Conservation (phyloP, 1,140 invertebrate species). For the Thereuonema tuberculata region DNA sequence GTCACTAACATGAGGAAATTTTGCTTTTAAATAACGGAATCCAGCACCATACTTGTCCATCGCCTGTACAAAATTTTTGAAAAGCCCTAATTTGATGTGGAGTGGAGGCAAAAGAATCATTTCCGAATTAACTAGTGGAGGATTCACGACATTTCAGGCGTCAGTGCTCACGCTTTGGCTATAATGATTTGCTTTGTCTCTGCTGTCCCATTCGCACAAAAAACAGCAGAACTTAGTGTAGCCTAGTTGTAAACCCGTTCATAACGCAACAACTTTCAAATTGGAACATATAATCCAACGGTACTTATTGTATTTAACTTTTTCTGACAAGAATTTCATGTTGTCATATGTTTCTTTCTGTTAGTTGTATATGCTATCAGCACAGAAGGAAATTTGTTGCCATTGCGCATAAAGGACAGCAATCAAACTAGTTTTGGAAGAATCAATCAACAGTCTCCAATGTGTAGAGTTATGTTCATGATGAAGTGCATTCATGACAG, state of each 20-base stretch:
- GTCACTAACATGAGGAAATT: constrained; percentile 23
- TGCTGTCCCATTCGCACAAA: constrained; percentile 33
- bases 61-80: constrained; percentile 27
- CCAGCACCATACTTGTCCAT: constrained; percentile 24
- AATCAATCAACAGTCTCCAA: neutral
- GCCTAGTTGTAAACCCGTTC: constrained; percentile 29
- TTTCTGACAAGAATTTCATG: constrained; percentile 22
- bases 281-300: constrained; percentile 26
- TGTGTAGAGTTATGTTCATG: neutral
- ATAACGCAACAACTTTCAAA: constrained; percentile 28
- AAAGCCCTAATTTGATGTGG: constrained; percentile 30
- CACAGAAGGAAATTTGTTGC: constrained; percentile 11
- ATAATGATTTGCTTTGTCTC: constrained; percentile 26
- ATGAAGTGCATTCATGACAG: neutral
- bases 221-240: constrained; percentile 33
- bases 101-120: constrained; percentile 27
- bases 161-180: neutral
- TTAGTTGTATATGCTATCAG: constrained; percentile 14
- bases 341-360: constrained; percentile 25
- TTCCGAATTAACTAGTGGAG: constrained; percentile 15
- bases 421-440: neutral
- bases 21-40: constrained; percentile 23
- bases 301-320: constrained; percentile 23
- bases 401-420: constrained; percentile 11
- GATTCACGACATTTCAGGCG: constrained; percentile 21